These are phyloP conservation scores for Paramisgurnus dabryanus DNA, from an alignment of 2,113 vertebrate genomes.

Conservation along the genomic window DNA sequence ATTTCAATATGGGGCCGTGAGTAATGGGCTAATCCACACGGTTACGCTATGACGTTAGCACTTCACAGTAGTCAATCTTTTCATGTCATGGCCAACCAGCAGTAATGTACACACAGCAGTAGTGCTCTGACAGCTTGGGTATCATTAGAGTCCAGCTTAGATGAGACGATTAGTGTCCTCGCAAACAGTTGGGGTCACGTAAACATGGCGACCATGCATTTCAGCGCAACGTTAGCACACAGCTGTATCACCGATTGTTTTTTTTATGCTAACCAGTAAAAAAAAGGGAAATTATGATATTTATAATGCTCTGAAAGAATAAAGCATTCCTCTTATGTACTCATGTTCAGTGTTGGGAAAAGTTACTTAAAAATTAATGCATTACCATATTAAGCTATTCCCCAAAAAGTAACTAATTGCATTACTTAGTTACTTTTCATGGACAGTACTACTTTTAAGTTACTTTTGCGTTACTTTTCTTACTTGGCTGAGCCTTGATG, in stretches of 20 bases:
- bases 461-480: too few relatives aligned
- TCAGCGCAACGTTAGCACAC: conserved; percentile 14
- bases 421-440: too few relatives aligned
- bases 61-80: conserved; percentile 1
- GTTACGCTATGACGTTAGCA: conserved; percentile 8
- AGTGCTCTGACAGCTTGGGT: conserved; percentile 34
- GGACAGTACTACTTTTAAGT: too few relatives aligned
- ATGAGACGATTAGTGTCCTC: conserved; percentile 22
- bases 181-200: not conserved
- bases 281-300: not conserved
- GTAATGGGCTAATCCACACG: conserved; percentile 33
- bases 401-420: too few relatives aligned
- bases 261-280: not conserved
- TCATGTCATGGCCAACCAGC: conserved; percentile 22
- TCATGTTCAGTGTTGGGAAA: too few relatives aligned
- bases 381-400: too few relatives aligned
- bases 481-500: too few relatives aligned
- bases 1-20: conserved; percentile 36
- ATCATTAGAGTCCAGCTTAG: conserved; percentile 6
- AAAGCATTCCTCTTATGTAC: not conserved
- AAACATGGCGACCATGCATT: conserved; percentile 19
- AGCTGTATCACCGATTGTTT: conserved; percentile 2
- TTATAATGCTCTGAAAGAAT: not conserved
- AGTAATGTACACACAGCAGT: conserved; percentile 3
- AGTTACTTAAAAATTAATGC: too few relatives aligned